Evolutionary conservation across 2,113 vertebrate species (phyloP).

Genomic region (Pyxicephalus adspersus): DNA sequence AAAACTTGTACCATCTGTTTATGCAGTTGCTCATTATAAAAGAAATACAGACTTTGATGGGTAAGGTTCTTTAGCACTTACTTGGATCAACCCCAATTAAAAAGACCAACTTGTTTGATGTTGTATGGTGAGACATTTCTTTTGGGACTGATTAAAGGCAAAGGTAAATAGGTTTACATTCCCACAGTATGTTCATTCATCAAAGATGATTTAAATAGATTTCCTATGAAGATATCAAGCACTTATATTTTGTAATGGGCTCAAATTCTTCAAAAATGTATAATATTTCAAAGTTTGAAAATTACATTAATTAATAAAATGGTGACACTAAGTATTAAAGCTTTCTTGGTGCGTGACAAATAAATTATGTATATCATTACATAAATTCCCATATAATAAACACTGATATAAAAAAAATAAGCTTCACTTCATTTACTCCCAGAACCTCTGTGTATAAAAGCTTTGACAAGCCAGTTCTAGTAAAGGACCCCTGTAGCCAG

Average conservation of each 20-base stretch:
- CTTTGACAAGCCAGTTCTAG: too few relatives aligned
- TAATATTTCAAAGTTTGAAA: constrained; percentile 28
- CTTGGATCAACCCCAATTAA: constrained; percentile 59
- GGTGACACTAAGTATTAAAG: neutral
- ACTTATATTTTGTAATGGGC: constrained; percentile 22
- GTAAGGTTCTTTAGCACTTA: constrained; percentile 56
- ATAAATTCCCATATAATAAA: too few relatives aligned
- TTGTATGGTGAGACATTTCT: constrained; percentile 55
- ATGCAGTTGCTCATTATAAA: constrained; percentile 61
- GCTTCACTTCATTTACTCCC: too few relatives aligned
- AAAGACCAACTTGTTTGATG: constrained; percentile 62
- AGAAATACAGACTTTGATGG: constrained; percentile 38
- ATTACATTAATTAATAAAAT: neutral
- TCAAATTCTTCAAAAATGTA: constrained; percentile 57
- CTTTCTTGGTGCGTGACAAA: neutral
- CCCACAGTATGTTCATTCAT: constrained; percentile 59
- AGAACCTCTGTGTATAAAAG: too few relatives aligned
- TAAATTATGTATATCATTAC: neutral
- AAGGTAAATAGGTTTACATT: constrained; percentile 54
- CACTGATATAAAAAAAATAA: too few relatives aligned
- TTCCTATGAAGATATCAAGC: constrained; percentile 59
- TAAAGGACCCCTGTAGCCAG: too few relatives aligned
- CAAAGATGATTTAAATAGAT: constrained; percentile 61
- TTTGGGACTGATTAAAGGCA: constrained; percentile 62
- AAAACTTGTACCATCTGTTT: constrained; percentile 61